These are phyloP conservation scores for Phyllotis vaccarum DNA, from an alignment of 2,797 vertebrate genomes.

Conservation along the genomic window DNA sequence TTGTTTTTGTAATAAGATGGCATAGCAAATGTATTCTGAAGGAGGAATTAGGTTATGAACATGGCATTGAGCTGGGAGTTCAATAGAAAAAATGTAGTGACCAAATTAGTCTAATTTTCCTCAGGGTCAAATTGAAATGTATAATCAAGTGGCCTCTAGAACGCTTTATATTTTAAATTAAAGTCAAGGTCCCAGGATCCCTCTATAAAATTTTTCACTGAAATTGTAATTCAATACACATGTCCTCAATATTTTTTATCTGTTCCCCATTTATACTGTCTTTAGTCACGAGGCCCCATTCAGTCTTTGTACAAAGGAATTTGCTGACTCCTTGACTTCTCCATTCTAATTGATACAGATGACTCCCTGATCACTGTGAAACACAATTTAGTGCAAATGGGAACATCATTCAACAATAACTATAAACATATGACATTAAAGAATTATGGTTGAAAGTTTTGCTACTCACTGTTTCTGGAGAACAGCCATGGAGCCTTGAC, in stretches of 20 bases:
- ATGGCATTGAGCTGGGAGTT: not conserved
- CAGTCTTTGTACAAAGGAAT: slow-evolving; percentile 29
- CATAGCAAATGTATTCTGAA: not conserved
- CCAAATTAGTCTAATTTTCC: slow-evolving; percentile 44
- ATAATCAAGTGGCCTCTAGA: slow-evolving; percentile 17
- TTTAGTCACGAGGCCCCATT: slow-evolving; percentile 43
- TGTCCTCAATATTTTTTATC: slow-evolving; percentile 48
- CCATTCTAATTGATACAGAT: not conserved
- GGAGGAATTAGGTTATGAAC: slow-evolving; percentile 10
- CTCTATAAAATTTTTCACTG: slow-evolving; percentile 5
- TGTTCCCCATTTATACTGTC: slow-evolving; percentile 35
- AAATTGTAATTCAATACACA: slow-evolving; percentile 59
- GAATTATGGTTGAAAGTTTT: slow-evolving; percentile 40
- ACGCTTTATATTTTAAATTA: slow-evolving; percentile 7
- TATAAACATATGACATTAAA: slow-evolving; percentile 15
- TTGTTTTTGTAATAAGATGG: slow-evolving; percentile 38
- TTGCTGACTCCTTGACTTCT: slow-evolving; percentile 35
- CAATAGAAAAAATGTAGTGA: not conserved
- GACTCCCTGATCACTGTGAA: slow-evolving; percentile 60
- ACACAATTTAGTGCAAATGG: slow-evolving; percentile 53
- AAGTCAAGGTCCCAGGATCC: not conserved
- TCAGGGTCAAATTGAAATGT: slow-evolving; percentile 9
- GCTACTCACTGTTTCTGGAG: not conserved
- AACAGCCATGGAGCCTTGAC: not conserved
- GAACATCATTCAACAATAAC: slow-evolving; percentile 59